Evolutionary conservation across 1,140 invertebrate genomes (phyloP).

Genomic region (Polyergus mexicanus): DNA sequence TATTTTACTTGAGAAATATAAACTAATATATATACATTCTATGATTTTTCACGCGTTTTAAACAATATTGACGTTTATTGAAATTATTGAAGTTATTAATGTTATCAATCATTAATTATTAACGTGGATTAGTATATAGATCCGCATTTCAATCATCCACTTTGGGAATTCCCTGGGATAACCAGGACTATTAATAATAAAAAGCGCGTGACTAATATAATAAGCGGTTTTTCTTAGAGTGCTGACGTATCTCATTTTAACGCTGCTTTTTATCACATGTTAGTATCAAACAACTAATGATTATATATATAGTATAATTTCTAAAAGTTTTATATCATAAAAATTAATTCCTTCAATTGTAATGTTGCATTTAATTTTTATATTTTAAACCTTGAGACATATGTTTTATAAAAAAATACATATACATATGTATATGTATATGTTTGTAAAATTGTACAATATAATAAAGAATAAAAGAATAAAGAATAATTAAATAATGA

Average conservation of each 20-base stretch:
- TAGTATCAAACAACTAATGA: background rate
- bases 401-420: background rate
- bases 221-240: background rate
- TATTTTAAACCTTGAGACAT: background rate
- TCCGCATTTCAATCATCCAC: background rate
- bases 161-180: background rate
- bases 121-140: too few relatives aligned
- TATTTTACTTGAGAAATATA: background rate
- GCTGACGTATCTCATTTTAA: background rate
- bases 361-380: background rate
- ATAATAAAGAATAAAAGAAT: background rate
- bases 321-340: background rate
- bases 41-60: background rate
- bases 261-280: background rate
- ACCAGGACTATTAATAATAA: background rate
- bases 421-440: too few relatives aligned
- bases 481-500: background rate
- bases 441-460: too few relatives aligned
- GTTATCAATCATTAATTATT: too few relatives aligned
- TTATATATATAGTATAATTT: background rate
- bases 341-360: background rate
- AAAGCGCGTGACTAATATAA: background rate
- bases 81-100: too few relatives aligned
- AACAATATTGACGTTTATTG: too few relatives aligned
- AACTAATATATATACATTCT: background rate